Evolutionary conservation across 2,113 vertebrate genomes (phyloP).

Genomic region (Archilochus colubris): DNA sequence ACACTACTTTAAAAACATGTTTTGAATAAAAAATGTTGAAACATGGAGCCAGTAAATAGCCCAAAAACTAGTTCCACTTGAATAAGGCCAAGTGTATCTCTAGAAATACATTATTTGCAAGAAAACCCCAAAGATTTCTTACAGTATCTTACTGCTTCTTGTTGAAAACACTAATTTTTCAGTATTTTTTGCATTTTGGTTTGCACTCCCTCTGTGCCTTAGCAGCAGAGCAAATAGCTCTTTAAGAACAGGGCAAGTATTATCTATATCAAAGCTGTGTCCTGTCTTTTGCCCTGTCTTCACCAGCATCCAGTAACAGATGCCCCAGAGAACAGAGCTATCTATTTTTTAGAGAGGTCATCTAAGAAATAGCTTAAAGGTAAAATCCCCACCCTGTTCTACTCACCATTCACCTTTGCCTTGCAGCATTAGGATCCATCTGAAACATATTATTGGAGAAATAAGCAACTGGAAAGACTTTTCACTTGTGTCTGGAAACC

Average conservation of each 20-base stretch:
- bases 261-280: not conserved
- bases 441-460: not conserved
- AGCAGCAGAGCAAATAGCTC: not conserved
- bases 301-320: not conserved
- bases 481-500: fast-evolving
- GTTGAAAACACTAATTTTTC: not conserved
- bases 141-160: not conserved
- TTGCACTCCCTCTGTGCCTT: not conserved
- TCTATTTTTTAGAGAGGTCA: not conserved
- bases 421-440: not conserved
- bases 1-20: not conserved
- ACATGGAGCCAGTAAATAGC: not conserved
- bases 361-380: not conserved
- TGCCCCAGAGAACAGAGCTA: not conserved
- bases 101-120: fast-evolving
- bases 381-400: not conserved
- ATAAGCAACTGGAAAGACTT: not conserved
- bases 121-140: not conserved
- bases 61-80: not conserved
- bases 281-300: not conserved
- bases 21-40: constrained; percentile 4
- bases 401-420: not conserved
- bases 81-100: not conserved
- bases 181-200: not conserved
- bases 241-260: not conserved